Conservation (phyloP, 2,797 vertebrate species). For the Hipposideros larvatus region DNA sequence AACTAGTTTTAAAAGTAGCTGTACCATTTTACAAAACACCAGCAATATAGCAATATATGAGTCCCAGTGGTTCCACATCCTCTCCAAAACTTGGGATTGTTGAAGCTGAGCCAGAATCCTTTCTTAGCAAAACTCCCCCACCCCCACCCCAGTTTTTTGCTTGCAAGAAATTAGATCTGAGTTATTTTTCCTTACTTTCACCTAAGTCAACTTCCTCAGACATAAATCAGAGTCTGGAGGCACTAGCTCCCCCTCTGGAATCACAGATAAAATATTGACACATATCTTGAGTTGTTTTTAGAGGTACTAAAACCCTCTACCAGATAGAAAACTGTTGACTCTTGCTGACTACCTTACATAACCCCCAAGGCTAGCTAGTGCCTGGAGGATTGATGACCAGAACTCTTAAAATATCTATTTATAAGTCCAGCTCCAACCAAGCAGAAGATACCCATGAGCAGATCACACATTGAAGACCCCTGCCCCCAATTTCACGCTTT, state of each 20-base stretch:
- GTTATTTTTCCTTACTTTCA: not conserved
- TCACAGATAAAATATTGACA: not conserved
- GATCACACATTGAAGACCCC: not conserved
- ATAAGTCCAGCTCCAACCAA: not conserved
- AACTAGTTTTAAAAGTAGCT: slow-evolving; percentile 20
- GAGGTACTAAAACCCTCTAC: not conserved
- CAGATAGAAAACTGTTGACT: not conserved
- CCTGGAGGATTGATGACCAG: not conserved
- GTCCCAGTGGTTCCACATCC: not conserved
- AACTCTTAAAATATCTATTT: not conserved
- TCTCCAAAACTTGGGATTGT: not conserved
- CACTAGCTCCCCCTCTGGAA: not conserved
- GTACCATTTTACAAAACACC: slow-evolving; percentile 17
- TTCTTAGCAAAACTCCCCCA: not conserved
- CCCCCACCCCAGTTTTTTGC: not conserved
- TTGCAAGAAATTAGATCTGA: not conserved
- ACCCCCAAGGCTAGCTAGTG: not conserved
- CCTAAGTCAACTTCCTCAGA: not conserved
- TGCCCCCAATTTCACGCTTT: not conserved
- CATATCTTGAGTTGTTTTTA: not conserved
- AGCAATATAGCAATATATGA: not conserved
- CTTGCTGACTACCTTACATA: not conserved
- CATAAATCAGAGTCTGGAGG: not conserved
- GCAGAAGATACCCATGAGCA: not conserved
- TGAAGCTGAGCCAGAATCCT: not conserved